Evolutionary conservation across 2,888 invertebrate species (phyloP).

Genomic region (Hylaea fasciaria): DNA sequence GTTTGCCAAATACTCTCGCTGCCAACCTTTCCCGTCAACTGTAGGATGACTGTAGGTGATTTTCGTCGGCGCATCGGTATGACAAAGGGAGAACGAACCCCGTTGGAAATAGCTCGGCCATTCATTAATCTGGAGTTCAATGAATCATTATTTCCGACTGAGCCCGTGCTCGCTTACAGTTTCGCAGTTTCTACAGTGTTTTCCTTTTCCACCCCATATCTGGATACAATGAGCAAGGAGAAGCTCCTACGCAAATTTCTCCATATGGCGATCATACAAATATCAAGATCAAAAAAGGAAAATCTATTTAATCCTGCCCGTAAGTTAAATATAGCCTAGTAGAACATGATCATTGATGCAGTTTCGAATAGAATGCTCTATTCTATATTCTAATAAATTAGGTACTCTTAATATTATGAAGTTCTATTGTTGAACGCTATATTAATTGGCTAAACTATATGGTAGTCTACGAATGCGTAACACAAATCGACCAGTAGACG

Average conservation of each 20-base stretch:
- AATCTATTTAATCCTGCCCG: too few species aligned
- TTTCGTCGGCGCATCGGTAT: conserved; percentile 50
- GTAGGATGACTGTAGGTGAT: conserved; percentile 52
- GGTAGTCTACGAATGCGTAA: too few species aligned
- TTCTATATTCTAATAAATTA: background rate
- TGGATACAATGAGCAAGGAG: conserved; percentile 36
- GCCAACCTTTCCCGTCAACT: conserved; percentile 64
- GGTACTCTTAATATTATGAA: too few species aligned
- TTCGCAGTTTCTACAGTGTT: conserved; percentile 39
- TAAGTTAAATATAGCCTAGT: too few species aligned
- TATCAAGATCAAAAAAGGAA: too few species aligned
- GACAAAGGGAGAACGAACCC: conserved; percentile 55
- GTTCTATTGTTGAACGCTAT: too few species aligned
- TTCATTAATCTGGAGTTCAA: conserved; percentile 56
- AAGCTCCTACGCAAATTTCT: background rate
- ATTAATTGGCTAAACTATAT: too few species aligned
- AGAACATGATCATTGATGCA: background rate
- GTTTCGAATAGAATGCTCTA: background rate
- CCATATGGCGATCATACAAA: too few species aligned
- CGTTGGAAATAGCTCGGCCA: conserved; percentile 55
- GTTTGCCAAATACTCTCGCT: conserved; percentile 73
- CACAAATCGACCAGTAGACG: conserved; percentile 44
- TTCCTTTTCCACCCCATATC: conserved; percentile 42
- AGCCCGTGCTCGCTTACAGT: conserved; percentile 28
- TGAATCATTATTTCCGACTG: conserved; percentile 54